Evolutionary conservation across 2,888 invertebrate species (phyloP).

Genomic region (Acronicta psi): DNA sequence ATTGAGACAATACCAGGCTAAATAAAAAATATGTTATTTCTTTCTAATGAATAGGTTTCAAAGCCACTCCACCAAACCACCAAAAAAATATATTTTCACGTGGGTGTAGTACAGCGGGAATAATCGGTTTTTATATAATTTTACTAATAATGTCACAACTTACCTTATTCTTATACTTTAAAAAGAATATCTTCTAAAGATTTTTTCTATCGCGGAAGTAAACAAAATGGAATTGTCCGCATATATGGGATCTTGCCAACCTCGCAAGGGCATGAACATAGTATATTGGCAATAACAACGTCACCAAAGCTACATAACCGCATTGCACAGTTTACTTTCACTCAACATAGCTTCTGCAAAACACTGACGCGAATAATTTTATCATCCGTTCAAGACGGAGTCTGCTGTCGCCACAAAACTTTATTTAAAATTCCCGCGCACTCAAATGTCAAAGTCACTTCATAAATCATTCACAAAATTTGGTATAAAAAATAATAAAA

Average conservation of each 20-base stretch:
- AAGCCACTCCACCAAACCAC: too few species aligned
- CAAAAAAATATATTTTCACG: too few species aligned
- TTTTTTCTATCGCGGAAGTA: slow-evolving; percentile 66
- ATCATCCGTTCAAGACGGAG: slow-evolving; percentile 25
- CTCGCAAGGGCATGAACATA: slow-evolving; percentile 69
- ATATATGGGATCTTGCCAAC: slow-evolving; percentile 79
- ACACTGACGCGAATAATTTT: slow-evolving; percentile 52
- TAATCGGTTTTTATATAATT: too few species aligned
- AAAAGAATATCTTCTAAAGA: slow-evolving; percentile 16
- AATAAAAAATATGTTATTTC: too few species aligned
- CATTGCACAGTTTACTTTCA: slow-evolving; percentile 80
- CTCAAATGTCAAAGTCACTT: slow-evolving; percentile 78
- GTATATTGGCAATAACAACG: slow-evolving; percentile 67
- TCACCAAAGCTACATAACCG: slow-evolving; percentile 69
- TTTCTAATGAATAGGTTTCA: too few species aligned
- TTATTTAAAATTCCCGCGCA: slow-evolving; percentile 78
- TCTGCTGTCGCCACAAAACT: slow-evolving; percentile 43
- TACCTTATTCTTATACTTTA: slow-evolving; percentile 34
- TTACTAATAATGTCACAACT: slow-evolving; percentile 15
- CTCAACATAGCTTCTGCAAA: slow-evolving; percentile 62
- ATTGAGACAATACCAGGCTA: too few species aligned
- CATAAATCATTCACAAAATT: slow-evolving; percentile 51
- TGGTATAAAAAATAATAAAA: slow-evolving; percentile 43
- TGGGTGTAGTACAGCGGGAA: too few species aligned
- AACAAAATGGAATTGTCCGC: slow-evolving; percentile 69